Conservation (phyloP, 1,140 invertebrate genomes). For the Orussus abietinus region DNA sequence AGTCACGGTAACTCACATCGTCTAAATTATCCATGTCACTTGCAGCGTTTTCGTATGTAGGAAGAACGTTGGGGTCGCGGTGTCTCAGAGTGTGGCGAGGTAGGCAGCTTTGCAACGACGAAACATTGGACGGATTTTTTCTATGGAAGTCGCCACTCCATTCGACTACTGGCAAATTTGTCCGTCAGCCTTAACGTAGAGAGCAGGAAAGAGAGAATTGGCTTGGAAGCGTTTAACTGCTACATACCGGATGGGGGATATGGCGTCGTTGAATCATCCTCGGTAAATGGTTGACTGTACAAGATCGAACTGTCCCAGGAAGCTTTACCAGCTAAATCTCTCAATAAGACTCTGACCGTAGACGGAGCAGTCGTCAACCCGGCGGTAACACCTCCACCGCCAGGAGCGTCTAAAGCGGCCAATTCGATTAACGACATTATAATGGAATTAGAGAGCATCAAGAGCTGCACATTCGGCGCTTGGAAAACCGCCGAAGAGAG, state of each 20-base stretch:
- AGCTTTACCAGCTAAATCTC: constrained; percentile 94
- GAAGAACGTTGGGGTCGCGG: constrained; percentile 68
- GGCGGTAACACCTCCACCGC: constrained; percentile 80
- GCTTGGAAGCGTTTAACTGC: too few relatives aligned
- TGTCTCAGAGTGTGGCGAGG: constrained; percentile 67
- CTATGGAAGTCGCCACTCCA: constrained; percentile 29
- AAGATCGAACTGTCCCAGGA: constrained; percentile 94
- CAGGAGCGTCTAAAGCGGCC: constrained; percentile 78
- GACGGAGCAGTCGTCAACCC: constrained; percentile 62
- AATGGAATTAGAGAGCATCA: constrained; percentile 80
- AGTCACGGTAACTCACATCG: constrained; percentile 73
- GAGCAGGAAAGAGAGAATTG: too few relatives aligned
- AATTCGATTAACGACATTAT: constrained; percentile 90
- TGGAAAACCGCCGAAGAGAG: constrained; percentile 75
- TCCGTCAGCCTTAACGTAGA: too few relatives aligned
- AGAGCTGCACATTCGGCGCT: constrained; percentile 85
- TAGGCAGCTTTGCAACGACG: constrained; percentile 44
- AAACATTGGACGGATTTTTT: constrained; percentile 40
- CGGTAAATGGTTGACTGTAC: constrained; percentile 64
- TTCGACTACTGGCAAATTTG: too few relatives aligned
- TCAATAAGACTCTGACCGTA: constrained; percentile 77
- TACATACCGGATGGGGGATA: too few relatives aligned
- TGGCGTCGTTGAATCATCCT: constrained; percentile 28
- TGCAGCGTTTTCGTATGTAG: constrained; percentile 76
- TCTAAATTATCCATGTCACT: constrained; percentile 90